phyloP scores from a whole-genome alignment of 1,140 invertebrate species.

The Camponotus floridanus region DNA sequence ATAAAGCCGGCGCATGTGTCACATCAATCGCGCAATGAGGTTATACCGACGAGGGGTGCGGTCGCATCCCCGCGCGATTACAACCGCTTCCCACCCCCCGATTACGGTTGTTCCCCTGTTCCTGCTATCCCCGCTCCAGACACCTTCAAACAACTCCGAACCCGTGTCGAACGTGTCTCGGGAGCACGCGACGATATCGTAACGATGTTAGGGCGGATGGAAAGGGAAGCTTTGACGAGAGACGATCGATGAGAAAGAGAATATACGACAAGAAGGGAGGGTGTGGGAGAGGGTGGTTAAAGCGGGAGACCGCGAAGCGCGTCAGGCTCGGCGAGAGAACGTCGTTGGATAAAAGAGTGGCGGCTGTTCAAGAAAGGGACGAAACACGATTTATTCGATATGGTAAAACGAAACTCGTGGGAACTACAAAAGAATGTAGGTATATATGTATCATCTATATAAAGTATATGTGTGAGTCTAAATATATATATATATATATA shows the following conservation, averaged over 20 bases:
- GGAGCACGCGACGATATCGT: slow-evolving; percentile 71
- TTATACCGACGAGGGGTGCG: slow-evolving; percentile 61
- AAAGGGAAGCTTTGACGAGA: slow-evolving; percentile 65
- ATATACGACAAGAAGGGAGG: slow-evolving; percentile 28
- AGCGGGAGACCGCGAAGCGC: slow-evolving; percentile 45
- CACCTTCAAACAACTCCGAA: slow-evolving; percentile 52
- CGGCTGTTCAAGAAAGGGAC: slow-evolving; percentile 36
- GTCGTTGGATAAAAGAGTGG: slow-evolving; percentile 50
- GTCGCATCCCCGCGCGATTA: slow-evolving; percentile 59
- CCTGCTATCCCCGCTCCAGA: slow-evolving; percentile 44
- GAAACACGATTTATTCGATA: slow-evolving; percentile 50
- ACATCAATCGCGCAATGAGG: slow-evolving; percentile 57
- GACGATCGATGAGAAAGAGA: slow-evolving; percentile 56
- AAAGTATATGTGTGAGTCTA: no score
- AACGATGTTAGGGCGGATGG: slow-evolving; percentile 63
- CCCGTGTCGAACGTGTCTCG: slow-evolving; percentile 67
- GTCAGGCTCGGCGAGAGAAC: slow-evolving; percentile 53
- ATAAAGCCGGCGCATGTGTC: slow-evolving; percentile 55
- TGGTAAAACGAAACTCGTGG: slow-evolving; percentile 55
- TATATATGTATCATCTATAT: not conserved
- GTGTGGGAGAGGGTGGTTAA: slow-evolving; percentile 17
- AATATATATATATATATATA: no score
- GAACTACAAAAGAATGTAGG: slow-evolving; percentile 12
- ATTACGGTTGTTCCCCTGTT: slow-evolving; percentile 56
- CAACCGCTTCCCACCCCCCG: slow-evolving; percentile 62